Evolutionary conservation across 2,888 invertebrate species (phyloP), one percentile per base, ranked within the genome.

Genomic region (Elysia crispata): DNA sequence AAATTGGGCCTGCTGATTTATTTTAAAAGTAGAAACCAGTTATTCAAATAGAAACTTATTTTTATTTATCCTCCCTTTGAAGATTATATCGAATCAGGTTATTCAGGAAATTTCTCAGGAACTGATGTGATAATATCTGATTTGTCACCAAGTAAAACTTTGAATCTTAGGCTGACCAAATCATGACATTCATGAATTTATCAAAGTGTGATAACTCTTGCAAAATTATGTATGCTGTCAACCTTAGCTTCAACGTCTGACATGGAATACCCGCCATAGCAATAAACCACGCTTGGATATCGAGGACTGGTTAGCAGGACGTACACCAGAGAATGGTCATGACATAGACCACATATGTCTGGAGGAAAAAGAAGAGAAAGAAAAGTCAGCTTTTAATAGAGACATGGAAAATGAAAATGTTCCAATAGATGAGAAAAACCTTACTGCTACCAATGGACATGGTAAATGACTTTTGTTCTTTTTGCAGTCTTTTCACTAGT

Each of bases 181-280:
- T n/a, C n/a, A n/a, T n/a, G n/a, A n/a, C n/a, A n/a, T n/a, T n/a
- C n/a, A n/a, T n/a, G n/a, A n/a, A n/a, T n/a, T n/a, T n/a, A n/a
- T n/a, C n/a, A n/a, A n/a, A n/a, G n/a, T n/a, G n/a, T n/a, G n/a
- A n/a, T n/a, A n/a, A n/a, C n/a, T n/a, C n/a, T n/a, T n/a, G n/a
- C n/a, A n/a, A n/a, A n/a, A n/a, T n/a, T n/a, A n/a, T n/a, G n/a
- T n/a, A n/a, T n/a, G n/a, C 13, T n/a, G 11, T 64, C 64, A 64
- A n/a, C 20, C 57, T 69, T 30, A 82, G 82, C 67, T 89, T 6
- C 69, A 85, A 5, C 81, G 89, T 18, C 74, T 89, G 28, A 89
- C 89, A 0, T 89, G 85, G 84, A 85, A 84, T 84, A 86, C 86
- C 18, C 84, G 89, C 0, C 83, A 88, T 78, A 88, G 87, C 77